A percentile compares a stretch with the other conserved stretches of the same genome.
These are phyloP conservation scores for Halyomorpha halys DNA, from an alignment of 1,140 invertebrate species.

Conservation along the genomic window DNA sequence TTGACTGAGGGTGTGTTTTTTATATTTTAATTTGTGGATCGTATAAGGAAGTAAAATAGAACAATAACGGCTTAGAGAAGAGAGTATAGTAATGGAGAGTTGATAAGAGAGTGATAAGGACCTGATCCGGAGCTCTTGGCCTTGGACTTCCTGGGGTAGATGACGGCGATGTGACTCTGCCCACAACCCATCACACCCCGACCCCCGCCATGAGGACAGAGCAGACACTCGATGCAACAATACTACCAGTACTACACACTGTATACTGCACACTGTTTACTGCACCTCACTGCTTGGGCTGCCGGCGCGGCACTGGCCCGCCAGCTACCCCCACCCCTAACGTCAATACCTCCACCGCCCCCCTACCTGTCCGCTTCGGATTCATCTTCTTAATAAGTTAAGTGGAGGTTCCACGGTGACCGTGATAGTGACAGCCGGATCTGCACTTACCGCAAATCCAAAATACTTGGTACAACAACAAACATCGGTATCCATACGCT, in stretches of 20 bases:
- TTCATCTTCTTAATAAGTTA: too few relatives aligned
- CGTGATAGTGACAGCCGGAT: too few relatives aligned
- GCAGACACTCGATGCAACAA: not conserved
- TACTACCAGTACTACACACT: not conserved
- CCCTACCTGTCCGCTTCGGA: not conserved
- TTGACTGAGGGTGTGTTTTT: not conserved
- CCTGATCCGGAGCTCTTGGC: constrained; percentile 22
- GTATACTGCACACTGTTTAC: not conserved
- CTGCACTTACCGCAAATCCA: too few relatives aligned
- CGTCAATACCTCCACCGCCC: constrained; percentile 7
- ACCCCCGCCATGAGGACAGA: not conserved
- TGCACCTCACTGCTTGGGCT: not conserved
- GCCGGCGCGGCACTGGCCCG: constrained; percentile 1
- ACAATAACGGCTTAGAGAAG: not conserved
- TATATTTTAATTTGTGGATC: not conserved
- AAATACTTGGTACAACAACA: too few relatives aligned
- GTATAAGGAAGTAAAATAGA: not conserved
- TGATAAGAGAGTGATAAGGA: not conserved
- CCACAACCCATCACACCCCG: constrained; percentile 31
- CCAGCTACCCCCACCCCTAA: not conserved
- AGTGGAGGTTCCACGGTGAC: too few relatives aligned
- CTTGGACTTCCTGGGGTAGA: constrained; percentile 32
- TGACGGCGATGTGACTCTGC: constrained; percentile 33
- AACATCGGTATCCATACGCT: too few relatives aligned
- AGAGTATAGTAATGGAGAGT: not conserved